Percentiles rank a stretch among this genome's conserved stretches.
Evolutionary conservation across 2,888 invertebrate genomes (phyloP).

Genomic region (Aproaerema taeniolella): DNA sequence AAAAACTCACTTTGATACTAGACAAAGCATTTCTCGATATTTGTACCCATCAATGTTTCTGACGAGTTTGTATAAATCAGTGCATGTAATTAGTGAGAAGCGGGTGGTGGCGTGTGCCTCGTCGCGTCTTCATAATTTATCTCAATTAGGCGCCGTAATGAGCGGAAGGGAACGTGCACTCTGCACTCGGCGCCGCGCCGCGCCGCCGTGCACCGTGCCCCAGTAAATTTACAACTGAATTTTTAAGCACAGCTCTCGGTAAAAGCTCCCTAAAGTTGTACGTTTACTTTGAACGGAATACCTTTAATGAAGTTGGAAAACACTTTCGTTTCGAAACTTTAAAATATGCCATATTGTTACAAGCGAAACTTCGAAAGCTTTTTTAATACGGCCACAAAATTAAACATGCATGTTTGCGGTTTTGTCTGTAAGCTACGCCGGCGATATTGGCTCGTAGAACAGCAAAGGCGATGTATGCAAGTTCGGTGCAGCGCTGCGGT

Average conservation of each 20-base stretch:
- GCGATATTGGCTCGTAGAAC: constrained; percentile 23
- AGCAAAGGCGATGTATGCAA: constrained; percentile 22
- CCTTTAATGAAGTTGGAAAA: no score
- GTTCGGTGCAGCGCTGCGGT: constrained; percentile 28
- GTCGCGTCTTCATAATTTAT: constrained; percentile 73
- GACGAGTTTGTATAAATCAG: constrained; percentile 54
- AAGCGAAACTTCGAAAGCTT: constrained; percentile 5
- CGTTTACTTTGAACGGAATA: no score
- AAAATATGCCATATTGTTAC: no score
- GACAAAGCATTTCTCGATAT: no score
- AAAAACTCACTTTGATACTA: constrained; percentile 29
- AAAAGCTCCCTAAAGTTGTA: no score
- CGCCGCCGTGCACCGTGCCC: constrained; percentile 18
- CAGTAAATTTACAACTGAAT: constrained; percentile 9
- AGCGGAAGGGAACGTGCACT: constrained; percentile 58
- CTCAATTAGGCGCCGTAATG: constrained; percentile 70
- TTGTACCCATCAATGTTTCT: no score
- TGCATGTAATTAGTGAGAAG: constrained; percentile 69
- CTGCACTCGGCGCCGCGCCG: constrained; percentile 16
- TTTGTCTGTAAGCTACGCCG: constrained; percentile 15
- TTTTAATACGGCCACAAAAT: constrained; percentile 12
- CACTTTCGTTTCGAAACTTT: no score
- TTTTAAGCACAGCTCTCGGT: neutral
- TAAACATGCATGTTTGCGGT: constrained; percentile 14
- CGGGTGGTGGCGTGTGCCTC: constrained; percentile 55